Percentiles rank a stretch among this genome's conserved stretches.
Conservation (phyloP, 2,797 vertebrate species). For the Prionace glauca region DNA sequence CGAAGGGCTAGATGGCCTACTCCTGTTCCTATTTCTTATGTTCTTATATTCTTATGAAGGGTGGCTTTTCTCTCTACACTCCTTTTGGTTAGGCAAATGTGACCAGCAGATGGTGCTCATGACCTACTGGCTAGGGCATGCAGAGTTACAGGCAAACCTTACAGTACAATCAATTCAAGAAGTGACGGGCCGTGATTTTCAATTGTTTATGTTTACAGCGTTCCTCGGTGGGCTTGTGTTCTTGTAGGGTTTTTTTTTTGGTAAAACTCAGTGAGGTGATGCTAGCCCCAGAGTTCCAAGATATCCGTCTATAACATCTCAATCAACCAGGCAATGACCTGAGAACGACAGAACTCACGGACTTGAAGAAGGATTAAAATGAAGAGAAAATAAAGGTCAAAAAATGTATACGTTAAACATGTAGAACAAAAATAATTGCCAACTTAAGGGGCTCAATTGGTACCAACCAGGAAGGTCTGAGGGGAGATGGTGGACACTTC, state of each 20-base stretch:
- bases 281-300: background rate
- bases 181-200: background rate
- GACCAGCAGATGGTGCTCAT: background rate
- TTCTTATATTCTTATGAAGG: too few species aligned
- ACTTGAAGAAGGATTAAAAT: background rate
- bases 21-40: too few species aligned
- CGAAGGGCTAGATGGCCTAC: too few species aligned
- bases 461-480: too few species aligned
- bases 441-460: too few species aligned
- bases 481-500: too few species aligned
- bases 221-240: background rate
- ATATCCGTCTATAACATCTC: too few species aligned
- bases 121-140: too few species aligned
- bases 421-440: background rate
- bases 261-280: background rate
- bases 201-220: background rate
- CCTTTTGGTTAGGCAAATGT: background rate
- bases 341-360: background rate
- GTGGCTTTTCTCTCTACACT: background rate
- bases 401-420: background rate
- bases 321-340: background rate
- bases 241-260: background rate
- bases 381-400: background rate
- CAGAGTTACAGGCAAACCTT: background rate
- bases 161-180: background rate